These are phyloP conservation scores for Aphelocoma californica DNA, from an alignment of 2,797 vertebrate genomes.

Conservation along the genomic window DNA sequence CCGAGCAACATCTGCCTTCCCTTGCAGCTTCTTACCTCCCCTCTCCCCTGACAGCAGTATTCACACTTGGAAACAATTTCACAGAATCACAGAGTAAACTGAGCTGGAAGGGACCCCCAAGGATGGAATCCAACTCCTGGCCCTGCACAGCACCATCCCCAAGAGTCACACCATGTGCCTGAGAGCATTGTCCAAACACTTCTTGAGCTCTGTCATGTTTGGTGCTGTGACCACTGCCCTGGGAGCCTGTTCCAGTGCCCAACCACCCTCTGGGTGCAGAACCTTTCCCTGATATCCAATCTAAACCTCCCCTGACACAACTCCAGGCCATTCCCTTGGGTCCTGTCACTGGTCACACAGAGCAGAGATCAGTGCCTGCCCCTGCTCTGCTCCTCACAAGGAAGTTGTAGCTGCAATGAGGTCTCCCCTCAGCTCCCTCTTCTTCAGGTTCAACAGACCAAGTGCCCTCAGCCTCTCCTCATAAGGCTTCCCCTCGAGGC, in stretches of 20 bases:
- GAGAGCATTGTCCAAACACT: background rate
- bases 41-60: background rate
- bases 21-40: background rate
- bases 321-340: rapidly evolving
- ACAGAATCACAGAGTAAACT: background rate
- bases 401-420: background rate
- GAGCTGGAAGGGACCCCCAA: background rate
- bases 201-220: background rate
- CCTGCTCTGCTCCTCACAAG: rapidly evolving
- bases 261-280: rapidly evolving
- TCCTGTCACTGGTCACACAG: background rate
- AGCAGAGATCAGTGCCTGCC: background rate
- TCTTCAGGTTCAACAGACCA: background rate
- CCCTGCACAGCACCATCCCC: background rate
- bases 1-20: background rate
- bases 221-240: background rate
- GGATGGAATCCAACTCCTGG: background rate
- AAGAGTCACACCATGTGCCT: background rate
- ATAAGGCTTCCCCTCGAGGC: rapidly evolving
- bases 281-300: background rate
- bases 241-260: background rate
- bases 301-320: background rate
- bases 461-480: rapidly evolving
- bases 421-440: background rate
- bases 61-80: background rate